Base-by-base conservation (phyloP, 1,140 invertebrate genomes). In the Microplitis mediator region DNA sequence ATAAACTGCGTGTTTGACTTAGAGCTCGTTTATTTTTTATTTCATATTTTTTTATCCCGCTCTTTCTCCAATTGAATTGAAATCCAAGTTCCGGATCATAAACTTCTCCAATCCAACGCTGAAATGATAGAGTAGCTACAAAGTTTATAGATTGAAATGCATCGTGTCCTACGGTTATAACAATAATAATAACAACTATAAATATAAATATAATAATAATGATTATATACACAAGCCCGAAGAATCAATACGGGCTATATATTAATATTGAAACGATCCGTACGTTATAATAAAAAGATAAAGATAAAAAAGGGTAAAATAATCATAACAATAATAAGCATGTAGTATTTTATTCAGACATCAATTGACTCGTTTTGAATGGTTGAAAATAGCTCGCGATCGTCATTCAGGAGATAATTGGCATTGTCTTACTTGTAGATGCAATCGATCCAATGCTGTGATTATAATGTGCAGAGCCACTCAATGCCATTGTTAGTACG, bases 401-500 rank as follows among this genome's bases (percentile, higher is more conserved):
- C 23, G 39, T 54, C 50, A 35, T 54, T 67, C n/a, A 54, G 34
- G 13, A 54, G 39, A 54, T 67, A 67, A 67, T 71, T 71, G 69
- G 58, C 61, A 63, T 71, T 71, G 69, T 70, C 39, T 70, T 39
- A 32, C 34, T 45, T 35, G 39, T 13, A 5, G 31, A 45, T 34
- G 58, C 39, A 36, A 54, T 64, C 45, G 50, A 62, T 52, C 36
- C 32, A 35, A 71, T 23, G 58, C 67, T 36, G 13, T 35, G 50
- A 64, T 71, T 64, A 63, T 32, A 70, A 64, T 71, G 13, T 45
- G n/a, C 13, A 32, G 36, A n/a, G 31, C 3, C 66, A 31, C 35
- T 58, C 68, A 70, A 61, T 60, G 68, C 68, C 68, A 70, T 45
- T 70, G 58, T 70, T 71, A 39, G 32, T 3, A 64, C 69, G 31